Conservation (phyloP, 2,888 invertebrate genomes). For the Melitaea athalia region DNA sequence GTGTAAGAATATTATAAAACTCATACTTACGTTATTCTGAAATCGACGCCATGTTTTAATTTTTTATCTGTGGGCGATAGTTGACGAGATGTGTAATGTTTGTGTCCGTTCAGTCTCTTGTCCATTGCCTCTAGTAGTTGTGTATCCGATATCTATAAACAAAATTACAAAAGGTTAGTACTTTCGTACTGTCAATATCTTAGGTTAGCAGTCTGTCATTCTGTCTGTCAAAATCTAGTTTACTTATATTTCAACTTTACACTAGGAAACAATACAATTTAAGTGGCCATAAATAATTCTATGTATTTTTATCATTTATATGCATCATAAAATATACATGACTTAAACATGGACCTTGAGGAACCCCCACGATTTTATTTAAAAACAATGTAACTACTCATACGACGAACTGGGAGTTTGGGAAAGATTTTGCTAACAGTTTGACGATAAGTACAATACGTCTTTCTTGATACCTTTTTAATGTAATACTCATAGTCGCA, state of each 20-base stretch:
- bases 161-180: neutral
- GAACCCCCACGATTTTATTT: neutral
- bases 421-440: too few species aligned
- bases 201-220: neutral
- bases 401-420: neutral
- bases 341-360: neutral
- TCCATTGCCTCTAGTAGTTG: slow-evolving; percentile 97
- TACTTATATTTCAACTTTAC: neutral
- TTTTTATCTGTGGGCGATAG: slow-evolving; percentile 91
- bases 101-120: slow-evolving; percentile 90
- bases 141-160: slow-evolving; percentile 82
- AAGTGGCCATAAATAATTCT: neutral
- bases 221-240: neutral
- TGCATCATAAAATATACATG: neutral
- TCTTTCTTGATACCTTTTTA: too few species aligned
- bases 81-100: slow-evolving; percentile 95
- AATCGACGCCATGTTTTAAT: slow-evolving; percentile 89
- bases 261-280: neutral
- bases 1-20: neutral
- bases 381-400: neutral
- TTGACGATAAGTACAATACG: too few species aligned
- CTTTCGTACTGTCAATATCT: too few species aligned
- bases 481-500: too few species aligned
- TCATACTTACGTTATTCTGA: slow-evolving; percentile 86
- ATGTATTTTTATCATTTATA: neutral